Conservation (phyloP, 2,113 vertebrate genomes). For the Mellivora capensis region DNA sequence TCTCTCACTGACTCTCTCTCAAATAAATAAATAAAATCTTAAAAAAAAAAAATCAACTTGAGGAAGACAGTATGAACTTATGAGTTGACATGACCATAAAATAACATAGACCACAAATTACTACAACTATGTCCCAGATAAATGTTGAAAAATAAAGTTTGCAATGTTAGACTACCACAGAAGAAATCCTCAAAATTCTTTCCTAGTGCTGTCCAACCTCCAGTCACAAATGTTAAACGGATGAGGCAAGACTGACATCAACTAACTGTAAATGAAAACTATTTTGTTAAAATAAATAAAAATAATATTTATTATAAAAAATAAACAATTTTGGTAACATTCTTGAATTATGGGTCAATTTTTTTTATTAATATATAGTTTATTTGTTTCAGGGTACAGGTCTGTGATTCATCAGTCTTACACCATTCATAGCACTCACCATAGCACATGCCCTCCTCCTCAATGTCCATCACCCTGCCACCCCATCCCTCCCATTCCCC, state of each 20-base stretch:
- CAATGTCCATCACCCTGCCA: no score
- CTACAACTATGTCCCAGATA: neutral
- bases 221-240: constrained; percentile 1
- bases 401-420: no score
- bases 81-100: neutral
- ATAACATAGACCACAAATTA: neutral
- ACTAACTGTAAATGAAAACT: neutral
- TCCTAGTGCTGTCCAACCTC: neutral
- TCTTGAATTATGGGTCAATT: neutral
- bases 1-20: no score
- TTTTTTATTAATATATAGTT: no score
- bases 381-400: no score
- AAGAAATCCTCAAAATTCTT: neutral
- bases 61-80: neutral
- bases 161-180: neutral
- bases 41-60: neutral
- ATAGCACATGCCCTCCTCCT: no score
- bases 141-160: neutral
- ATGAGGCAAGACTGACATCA: neutral
- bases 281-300: no score
- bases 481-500: no score
- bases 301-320: no score
- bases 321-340: neutral
- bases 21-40: no score
- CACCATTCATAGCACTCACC: no score